phyloP scores from a whole-genome alignment of 2,797 vertebrate genomes.

The Acipenser oxyrinchus region DNA sequence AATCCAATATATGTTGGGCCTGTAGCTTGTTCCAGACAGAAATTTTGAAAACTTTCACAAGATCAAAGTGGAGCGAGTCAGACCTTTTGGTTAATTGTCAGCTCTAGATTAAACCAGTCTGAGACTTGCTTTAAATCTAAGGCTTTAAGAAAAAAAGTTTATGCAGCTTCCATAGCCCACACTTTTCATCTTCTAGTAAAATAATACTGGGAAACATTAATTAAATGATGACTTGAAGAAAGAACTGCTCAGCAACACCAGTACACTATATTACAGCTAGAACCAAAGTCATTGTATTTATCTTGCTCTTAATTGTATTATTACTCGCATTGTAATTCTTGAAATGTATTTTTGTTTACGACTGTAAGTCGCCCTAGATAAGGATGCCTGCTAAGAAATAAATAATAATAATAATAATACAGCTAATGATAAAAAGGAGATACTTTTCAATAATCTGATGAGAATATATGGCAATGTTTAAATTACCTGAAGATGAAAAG shows the following conservation, averaged over 20 bases:
- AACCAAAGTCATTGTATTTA: no score
- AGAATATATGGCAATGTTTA: background rate
- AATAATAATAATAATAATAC: no score
- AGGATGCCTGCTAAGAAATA: no score
- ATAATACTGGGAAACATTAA: constrained; percentile 41
- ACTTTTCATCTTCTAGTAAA: constrained; percentile 53
- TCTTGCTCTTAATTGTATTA: no score
- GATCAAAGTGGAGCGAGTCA: constrained; percentile 71
- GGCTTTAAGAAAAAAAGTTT: constrained; percentile 35
- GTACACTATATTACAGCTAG: constrained; percentile 17
- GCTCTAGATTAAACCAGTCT: constrained; percentile 52
- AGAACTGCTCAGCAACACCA: constrained; percentile 23
- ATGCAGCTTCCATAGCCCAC: constrained; percentile 35
- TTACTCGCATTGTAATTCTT: no score
- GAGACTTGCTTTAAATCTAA: constrained; percentile 46
- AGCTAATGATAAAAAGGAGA: constrained; percentile 15
- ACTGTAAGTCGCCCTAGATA: no score
- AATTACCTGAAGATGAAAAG: background rate
- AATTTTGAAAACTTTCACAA: constrained; percentile 66
- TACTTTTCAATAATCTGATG: background rate
- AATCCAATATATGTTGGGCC: constrained; percentile 64
- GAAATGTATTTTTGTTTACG: no score
- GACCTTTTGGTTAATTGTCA: constrained; percentile 67
- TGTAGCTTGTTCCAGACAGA: constrained; percentile 55
- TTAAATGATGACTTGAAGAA: constrained; percentile 37